phyloP scores from a whole-genome alignment of 2,888 invertebrate genomes.

The Drosophila percnosoma region DNA sequence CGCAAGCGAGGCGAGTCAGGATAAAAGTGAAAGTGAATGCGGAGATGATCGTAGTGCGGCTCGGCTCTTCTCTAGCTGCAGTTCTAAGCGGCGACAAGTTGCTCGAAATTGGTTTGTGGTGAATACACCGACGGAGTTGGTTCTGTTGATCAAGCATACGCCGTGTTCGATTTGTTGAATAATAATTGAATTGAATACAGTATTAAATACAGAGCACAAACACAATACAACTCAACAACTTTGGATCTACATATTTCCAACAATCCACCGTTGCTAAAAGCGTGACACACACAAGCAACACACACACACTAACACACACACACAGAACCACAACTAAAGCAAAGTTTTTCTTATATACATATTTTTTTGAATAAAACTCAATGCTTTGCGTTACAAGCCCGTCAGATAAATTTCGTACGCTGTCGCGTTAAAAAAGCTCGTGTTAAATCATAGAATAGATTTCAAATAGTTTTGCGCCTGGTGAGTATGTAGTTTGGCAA shows the following conservation, averaged over 20 bases:
- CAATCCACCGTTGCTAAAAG: constrained; percentile 38
- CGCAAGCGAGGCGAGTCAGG: constrained; percentile 26
- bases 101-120: not conserved
- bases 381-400: constrained; percentile 52
- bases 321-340: not conserved
- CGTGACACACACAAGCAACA: constrained; percentile 24
- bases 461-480: not conserved
- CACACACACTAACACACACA: not conserved
- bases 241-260: constrained; percentile 29
- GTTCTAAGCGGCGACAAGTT: constrained; percentile 12
- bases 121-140: not conserved
- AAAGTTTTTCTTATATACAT: constrained; percentile 59
- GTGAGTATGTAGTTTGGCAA: not conserved
- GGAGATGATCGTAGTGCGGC: constrained; percentile 20
- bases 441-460: constrained; percentile 10
- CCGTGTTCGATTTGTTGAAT: constrained; percentile 41
- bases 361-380: constrained; percentile 52
- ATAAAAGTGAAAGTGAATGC: constrained; percentile 48
- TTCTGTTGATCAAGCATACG: not conserved
- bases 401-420: constrained; percentile 68
- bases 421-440: constrained; percentile 41
- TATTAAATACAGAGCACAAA: constrained; percentile 2
- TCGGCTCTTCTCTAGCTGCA: constrained; percentile 15
- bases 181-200: constrained; percentile 55
- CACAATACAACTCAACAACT: constrained; percentile 17